Base-by-base conservation (phyloP, 2,797 vertebrate genomes). In the Tangara arthus region DNA sequence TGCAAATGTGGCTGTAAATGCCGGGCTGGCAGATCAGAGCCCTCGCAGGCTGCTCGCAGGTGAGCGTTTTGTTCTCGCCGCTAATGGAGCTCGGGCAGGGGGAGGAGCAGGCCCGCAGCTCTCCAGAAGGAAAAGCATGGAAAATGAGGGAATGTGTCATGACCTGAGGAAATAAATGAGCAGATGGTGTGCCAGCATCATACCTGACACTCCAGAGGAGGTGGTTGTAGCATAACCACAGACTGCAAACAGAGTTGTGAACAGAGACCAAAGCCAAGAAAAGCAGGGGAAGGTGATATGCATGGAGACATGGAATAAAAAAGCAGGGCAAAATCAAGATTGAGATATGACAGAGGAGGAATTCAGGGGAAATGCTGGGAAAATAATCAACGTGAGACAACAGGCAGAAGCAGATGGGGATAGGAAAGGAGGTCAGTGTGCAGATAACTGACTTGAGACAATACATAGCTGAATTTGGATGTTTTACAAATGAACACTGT, bases 161-260 rank as follows among this genome's bases (percentile, higher is more conserved):
- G 93, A 92, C 87, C 93, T 34, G 75, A 87, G 84, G 84, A 92
- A 90, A 92, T n/a, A 73, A 95, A 81, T 59, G 93, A 95, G 81
- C 94, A 97, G 96, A 94, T 94, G 95, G 95, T 52, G 46, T 49
- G 69, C 78, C 82, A 91, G 92, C 90, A 80, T 77, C 89, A 13
- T 66, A 92, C 82, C 93, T 96, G 93, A 72, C 89, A 68, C 93
- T 82, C 92, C 89, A 78, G 75, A 93, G 92, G 93, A 92, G 93
- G 39, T 37, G 42, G 11, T 34, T 92, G 84, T 81, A 87, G 66
- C 49, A 10, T 32, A 89, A 68, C 60, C 87, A 78, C 35, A 3
- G 0, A 24, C 55, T 83, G 64, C 85, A 89, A 64, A 70, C 73
- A 9, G 3, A 42, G 63, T 26, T 87, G 55, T 26, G 68, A 92